A percentile compares a stretch with the other conserved stretches of the same genome.
These are phyloP conservation scores for Pandemis heparana DNA, from an alignment of 2,888 invertebrate genomes.

Conservation along the genomic window DNA sequence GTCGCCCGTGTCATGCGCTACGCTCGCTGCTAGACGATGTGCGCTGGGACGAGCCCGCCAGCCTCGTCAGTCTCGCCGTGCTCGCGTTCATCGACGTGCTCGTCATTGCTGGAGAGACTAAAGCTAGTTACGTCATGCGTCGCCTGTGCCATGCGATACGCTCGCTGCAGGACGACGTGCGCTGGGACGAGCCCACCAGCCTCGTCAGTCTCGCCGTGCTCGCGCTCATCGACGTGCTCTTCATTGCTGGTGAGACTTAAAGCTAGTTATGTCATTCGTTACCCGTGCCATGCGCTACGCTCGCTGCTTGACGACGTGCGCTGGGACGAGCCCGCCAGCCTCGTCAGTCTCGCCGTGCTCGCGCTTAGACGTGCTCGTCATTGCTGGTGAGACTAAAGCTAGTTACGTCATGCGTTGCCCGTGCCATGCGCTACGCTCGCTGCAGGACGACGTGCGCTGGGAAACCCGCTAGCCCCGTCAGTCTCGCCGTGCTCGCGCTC, in stretches of 20 bases:
- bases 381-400: constrained; percentile 87
- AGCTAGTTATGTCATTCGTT: constrained; percentile 45
- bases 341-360: constrained; percentile 91
- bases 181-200: constrained; percentile 93
- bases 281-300: constrained; percentile 85
- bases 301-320: constrained; percentile 92
- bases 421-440: constrained; percentile 88
- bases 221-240: constrained; percentile 94
- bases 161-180: constrained; percentile 92
- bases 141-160: constrained; percentile 84
- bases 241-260: constrained; percentile 90
- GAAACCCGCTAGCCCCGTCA: constrained; percentile 91
- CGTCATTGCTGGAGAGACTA: constrained; percentile 90
- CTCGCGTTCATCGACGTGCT: constrained; percentile 94
- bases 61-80: constrained; percentile 91
- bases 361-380: constrained; percentile 94
- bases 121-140: constrained; percentile 44
- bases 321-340: constrained; percentile 92
- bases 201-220: constrained; percentile 91
- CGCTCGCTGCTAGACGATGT: constrained; percentile 93
- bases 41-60: constrained; percentile 92
- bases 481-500: constrained; percentile 91
- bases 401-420: constrained; percentile 53
- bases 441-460: constrained; percentile 93
- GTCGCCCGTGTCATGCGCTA: constrained; percentile 78